Evolutionary conservation across 2,888 invertebrate genomes (phyloP), one percentile per base, ranked within the genome.

Genomic region (Pelosia muscerda): DNA sequence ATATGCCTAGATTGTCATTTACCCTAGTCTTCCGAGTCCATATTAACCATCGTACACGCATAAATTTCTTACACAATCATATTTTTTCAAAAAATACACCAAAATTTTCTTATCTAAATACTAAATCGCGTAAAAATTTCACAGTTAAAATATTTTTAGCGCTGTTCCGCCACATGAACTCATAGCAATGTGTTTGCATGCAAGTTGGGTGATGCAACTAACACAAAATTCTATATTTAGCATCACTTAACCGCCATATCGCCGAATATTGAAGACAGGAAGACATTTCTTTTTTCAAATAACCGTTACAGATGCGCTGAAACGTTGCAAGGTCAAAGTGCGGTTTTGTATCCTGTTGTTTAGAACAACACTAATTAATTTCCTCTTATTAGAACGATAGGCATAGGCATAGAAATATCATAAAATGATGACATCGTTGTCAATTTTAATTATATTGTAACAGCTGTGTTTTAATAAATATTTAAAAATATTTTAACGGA

Each of bases 251-350:
- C 31, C 11, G 31, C 31, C 59, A 59, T 34, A 60, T 54, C 59
- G 54, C 26, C 60, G 54, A 55, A 66, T 60, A 55, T 34, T 38
- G 57, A 56, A 38, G 26, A n/a, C 65, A 26, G 57, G 19, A 56
- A 38, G 56, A 57, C 64, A 58, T 56, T 56, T 66, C 61, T 66
- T 66, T 42, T 11, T 10, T 56, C 23, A 66, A 56, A 60, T 23
- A 49, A 61, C 54, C 28, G 55, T 61, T 42, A 65, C 38, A 65
- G 19, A 15, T 65, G 59, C n/a, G 58, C 13, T 22, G 42, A 58
- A 34, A 19, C 28, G 11, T 22, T 38, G 22, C 55, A 56, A 66
- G 55, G 60, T 66, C 23, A 60, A 38, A 65, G 55, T 53, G 60
- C n/a, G 15, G 26, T 49, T 25, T 34, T 10, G 19, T 13, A 56